Evolutionary conservation across 2,113 vertebrate genomes (phyloP), one percentile per base, ranked within the genome.

Genomic region (Scalopus aquaticus): DNA sequence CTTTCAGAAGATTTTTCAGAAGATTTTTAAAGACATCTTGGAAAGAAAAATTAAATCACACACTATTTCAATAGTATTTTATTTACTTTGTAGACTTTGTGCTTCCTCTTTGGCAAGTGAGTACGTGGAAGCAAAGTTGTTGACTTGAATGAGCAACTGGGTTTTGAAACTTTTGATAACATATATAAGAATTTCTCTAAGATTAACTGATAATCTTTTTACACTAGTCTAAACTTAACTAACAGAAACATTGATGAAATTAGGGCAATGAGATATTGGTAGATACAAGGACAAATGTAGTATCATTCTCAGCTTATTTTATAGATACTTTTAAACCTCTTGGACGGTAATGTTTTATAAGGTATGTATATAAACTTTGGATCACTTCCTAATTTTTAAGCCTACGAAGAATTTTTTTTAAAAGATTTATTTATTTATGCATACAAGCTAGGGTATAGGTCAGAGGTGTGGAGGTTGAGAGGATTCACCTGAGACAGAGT

Each of bases 251-350:
- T 44, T 79, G 22, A 9, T 81, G 28, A 73, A 85, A 49, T 67
- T 85, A 44, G 44, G 11, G 28, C 19, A 80, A 16, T 54, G 42
- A 91, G 26, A 89, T 73, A 58, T 46, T 82, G 19, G 13, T 49
- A 79, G 62, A 80, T 87, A 73, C 4, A 74, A 85, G 28, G 39
- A 67, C 5, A 69, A 69, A 86, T 90, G 60, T 9, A 30, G 13
- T 60, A 22, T 74, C 11, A 74, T 86, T 85, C n/a, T 89, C 89
- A 74, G 46, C 65, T 86, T 88, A 70, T n/a, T 86, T 85, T 93
- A 86, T 69, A 35, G 9, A 7, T 74, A 74, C 4, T 85, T 84
- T 67, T 73, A 79, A 32, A 74, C 74, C 15, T 90, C 26, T 81
- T 67, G 30, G 11, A 58, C 74, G 42, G 5, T 15, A 46, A 12